Evolutionary conservation across 2,797 vertebrate species (phyloP), one percentile per base, ranked within the genome.

Genomic region (Lagodon rhomboides): DNA sequence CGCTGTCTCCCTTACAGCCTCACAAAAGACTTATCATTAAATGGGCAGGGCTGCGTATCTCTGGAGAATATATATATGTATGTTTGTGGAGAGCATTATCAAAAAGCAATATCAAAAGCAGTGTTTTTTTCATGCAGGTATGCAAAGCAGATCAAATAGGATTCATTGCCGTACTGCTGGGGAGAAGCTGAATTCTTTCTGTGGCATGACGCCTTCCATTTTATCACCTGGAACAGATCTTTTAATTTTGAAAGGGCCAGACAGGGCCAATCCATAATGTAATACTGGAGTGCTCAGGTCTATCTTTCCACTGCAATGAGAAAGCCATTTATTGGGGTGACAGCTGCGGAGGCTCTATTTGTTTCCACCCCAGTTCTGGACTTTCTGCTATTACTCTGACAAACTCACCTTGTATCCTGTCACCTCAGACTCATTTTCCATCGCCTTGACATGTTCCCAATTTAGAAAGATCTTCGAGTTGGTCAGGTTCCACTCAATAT

Each of bases 361-460:
- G 84, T 91, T 88, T 86, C 75, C 76, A n/a, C 30, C 17, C 16
- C 41, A 68, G 51, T 86, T 81, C 58, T 77, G 76, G 62, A 68
- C 51, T 75, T 85, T 74, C 63, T 83, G 69, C 70, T 68, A 59
- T 87, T 71, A 68, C 69, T 77, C 85, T 66, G 60, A 87, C 86
- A 87, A 81, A 80, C 95, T 95, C 91, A 97, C 97, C 95, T 98
- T 97, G 91, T 97, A 98, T 84, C 97, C 97, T 51, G 96, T 84
- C 71, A 97, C 96, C 85, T 97, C 95, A 2, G 97, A 98, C 86
- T 98, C 97, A 47, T 98, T 98, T 89, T 97, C 96, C 96, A 95
- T 96, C 3, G 96, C 96, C 92, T 96, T 97, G 44, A 98, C 95
- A 0, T 96, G 96, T 68, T 97, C 96, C 96, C 96, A 98, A 80